These are phyloP conservation scores for Strigamia transsilvanica DNA, from an alignment of 2,888 invertebrate species.

Conservation along the genomic window DNA sequence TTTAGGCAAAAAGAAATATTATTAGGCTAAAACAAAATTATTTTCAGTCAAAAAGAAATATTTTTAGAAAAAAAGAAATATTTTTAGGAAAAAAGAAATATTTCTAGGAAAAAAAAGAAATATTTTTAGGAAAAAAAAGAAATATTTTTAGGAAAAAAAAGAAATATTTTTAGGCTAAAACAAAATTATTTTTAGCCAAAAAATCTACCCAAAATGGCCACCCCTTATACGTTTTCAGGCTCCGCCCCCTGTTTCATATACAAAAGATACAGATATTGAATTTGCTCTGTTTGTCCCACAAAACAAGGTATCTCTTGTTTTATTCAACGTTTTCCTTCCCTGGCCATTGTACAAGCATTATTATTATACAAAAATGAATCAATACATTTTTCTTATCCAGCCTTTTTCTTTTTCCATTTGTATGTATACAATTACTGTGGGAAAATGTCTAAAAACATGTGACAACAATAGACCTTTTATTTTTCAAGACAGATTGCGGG, in stretches of 20 bases:
- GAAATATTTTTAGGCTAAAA: background rate
- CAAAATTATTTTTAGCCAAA: too few species aligned
- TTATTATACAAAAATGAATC: background rate
- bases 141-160: background rate
- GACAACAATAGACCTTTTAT: background rate
- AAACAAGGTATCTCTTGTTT: conserved; percentile 15
- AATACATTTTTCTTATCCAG: background rate
- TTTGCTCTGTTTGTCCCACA: background rate
- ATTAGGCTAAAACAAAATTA: too few species aligned
- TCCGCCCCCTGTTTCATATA: too few species aligned
- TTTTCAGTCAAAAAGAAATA: background rate
- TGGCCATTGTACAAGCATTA: background rate
- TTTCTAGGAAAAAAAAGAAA: too few species aligned
- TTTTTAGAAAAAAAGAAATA: background rate
- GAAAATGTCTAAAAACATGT: background rate
- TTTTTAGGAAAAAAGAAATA: too few species aligned
- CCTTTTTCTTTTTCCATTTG: background rate
- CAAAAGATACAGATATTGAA: background rate
- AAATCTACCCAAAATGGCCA: too few species aligned
- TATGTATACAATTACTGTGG: background rate
- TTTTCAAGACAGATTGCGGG: too few species aligned
- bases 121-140: too few species aligned
- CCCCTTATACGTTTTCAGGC: too few species aligned
- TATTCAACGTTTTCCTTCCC: background rate
- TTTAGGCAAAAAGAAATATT: too few species aligned